A percentile compares a stretch with the other conserved stretches of the same genome.
Evolutionary conservation across 2,888 invertebrate genomes (phyloP).

Genomic region (Xanthorhoe designata): DNA sequence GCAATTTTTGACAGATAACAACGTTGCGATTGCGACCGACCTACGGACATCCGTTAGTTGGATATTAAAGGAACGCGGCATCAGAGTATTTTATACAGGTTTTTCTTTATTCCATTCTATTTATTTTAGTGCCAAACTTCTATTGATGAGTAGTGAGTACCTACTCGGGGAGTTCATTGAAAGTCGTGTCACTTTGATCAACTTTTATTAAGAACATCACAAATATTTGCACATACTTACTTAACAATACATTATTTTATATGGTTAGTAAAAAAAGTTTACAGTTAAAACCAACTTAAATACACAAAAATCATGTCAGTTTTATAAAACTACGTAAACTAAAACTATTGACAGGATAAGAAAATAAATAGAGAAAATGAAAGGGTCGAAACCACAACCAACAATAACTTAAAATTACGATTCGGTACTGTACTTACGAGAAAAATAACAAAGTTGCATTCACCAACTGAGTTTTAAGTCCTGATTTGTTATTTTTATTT

Average conservation of each 20-base stretch:
- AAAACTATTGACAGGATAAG: not conserved
- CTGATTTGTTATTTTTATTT: no score
- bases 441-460: no score
- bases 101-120: no score
- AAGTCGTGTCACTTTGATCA: slow-evolving; percentile 45
- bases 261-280: slow-evolving; percentile 53
- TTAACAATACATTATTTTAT: slow-evolving; percentile 31
- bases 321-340: slow-evolving; percentile 38
- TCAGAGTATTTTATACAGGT: no score
- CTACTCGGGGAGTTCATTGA: slow-evolving; percentile 8
- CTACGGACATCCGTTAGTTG: no score
- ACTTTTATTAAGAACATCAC: slow-evolving; percentile 75
- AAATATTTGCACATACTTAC: slow-evolving; percentile 68
- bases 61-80: no score
- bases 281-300: slow-evolving; percentile 45
- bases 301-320: slow-evolving; percentile 37
- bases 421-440: not conserved
- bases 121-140: no score
- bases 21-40: no score
- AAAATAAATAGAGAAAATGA: slow-evolving; percentile 4
- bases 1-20: no score
- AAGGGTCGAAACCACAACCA: not conserved
- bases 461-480: no score
- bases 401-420: not conserved
- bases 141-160: no score